A percentile compares a stretch with the other conserved stretches of the same genome.
phyloP scores from a whole-genome alignment of 37 sponge, comb jelly and placozoan genomes.

The Chondrosia reniformis region DNA sequence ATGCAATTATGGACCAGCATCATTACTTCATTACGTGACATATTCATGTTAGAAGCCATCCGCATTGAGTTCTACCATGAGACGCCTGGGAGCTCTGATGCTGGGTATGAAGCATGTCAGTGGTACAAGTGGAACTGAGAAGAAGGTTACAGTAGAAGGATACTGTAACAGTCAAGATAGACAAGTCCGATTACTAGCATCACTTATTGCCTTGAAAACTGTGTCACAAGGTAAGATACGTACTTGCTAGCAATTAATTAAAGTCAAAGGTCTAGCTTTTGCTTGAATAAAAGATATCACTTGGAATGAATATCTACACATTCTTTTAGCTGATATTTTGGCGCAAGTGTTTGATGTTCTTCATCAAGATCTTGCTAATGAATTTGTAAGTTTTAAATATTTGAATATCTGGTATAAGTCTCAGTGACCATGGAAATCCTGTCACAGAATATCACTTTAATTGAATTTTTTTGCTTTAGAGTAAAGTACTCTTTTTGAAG shows the following conservation, averaged over 20 bases:
- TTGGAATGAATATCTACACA: neutral
- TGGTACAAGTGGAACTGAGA: neutral
- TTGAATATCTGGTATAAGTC: no score
- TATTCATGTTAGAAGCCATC: neutral
- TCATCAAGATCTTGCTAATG: conserved; percentile 37
- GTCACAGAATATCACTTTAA: no score
- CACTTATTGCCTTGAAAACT: conserved; percentile 10
- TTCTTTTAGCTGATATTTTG: conserved; percentile 12
- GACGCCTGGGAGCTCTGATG: neutral
- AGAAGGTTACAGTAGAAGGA: neutral
- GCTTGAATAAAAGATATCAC: no score
- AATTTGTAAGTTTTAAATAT: conserved; percentile 34
- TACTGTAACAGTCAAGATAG: conserved; percentile 10
- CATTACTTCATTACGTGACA: neutral
- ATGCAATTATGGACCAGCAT: neutral
- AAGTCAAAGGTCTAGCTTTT: neutral
- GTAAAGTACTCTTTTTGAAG: conserved; percentile 22
- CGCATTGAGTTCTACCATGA: conserved; percentile 6
- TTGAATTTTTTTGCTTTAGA: conserved; percentile 7
- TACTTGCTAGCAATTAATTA: neutral
- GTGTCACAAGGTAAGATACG: neutral
- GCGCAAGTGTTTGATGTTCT: conserved; percentile 40
- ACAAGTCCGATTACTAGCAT: neutral
- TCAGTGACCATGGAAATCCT: no score
- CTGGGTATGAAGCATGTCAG: neutral